A percentile compares a stretch with the other conserved stretches of the same genome.
These are phyloP conservation scores for Geothlypis trichas DNA, from an alignment of 2,113 vertebrate species.

Conservation along the genomic window DNA sequence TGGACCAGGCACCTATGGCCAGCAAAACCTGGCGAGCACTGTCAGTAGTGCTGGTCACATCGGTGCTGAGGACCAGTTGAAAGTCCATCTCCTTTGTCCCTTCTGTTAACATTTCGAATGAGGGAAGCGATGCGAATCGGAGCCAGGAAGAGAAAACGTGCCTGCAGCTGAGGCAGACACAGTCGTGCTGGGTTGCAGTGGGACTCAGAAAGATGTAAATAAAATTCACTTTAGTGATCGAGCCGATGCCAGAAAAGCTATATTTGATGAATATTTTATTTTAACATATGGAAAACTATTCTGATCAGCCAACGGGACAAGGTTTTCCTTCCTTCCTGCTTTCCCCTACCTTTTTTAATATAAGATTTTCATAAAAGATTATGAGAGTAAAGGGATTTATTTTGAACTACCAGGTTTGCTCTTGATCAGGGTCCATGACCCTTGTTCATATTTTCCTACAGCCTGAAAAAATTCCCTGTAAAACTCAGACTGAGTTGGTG, in stretches of 20 bases:
- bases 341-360: neutral
- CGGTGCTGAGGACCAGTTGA: neutral
- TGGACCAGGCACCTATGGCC: neutral
- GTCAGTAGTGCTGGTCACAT: neutral
- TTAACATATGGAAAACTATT: slow-evolving; percentile 29
- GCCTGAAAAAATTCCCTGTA: neutral
- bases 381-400: neutral
- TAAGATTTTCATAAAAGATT: neutral
- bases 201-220: neutral
- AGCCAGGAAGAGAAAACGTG: neutral
- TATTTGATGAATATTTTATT: slow-evolving; percentile 69
- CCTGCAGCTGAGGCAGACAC: neutral
- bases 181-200: neutral
- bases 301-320: neutral
- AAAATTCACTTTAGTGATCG: neutral
- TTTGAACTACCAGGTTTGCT: neutral
- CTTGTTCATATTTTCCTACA: neutral
- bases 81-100: neutral
- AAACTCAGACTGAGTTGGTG: neutral
- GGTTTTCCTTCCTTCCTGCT: neutral
- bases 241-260: neutral
- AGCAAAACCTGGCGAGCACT: neutral
- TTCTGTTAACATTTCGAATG: neutral
- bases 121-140: accelerated
- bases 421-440: neutral